Evolutionary conservation across 2,113 vertebrate genomes (phyloP).

Genomic region (Nymphicus hollandicus): DNA sequence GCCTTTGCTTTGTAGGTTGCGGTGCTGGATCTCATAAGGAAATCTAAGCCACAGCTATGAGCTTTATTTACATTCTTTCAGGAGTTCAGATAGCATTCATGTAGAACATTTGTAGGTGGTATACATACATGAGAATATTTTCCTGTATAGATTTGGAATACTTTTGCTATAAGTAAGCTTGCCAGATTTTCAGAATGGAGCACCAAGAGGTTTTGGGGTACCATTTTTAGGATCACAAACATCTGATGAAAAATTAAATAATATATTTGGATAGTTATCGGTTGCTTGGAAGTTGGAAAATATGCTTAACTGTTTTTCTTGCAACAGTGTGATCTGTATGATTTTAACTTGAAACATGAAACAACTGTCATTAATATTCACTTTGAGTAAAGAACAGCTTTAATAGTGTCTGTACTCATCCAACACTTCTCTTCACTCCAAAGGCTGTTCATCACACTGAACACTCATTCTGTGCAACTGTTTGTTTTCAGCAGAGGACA

Average conservation of each 20-base stretch:
- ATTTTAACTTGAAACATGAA: constrained; percentile 15
- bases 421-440: constrained; percentile 53
- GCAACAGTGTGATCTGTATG: background rate
- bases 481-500: constrained; percentile 58
- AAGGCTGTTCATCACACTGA: constrained; percentile 44
- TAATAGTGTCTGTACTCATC: constrained; percentile 59
- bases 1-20: background rate
- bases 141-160: background rate
- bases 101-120: background rate
- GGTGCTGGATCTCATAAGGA: background rate
- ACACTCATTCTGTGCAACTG: constrained; percentile 42
- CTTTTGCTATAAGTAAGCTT: background rate
- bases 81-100: background rate
- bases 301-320: background rate
- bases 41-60: background rate
- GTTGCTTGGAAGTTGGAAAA: background rate
- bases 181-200: background rate
- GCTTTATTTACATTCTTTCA: background rate
- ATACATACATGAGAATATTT: background rate
- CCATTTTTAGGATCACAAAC: background rate
- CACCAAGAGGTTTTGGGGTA: background rate
- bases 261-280: background rate
- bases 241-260: background rate
- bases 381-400: constrained; percentile 66
- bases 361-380: constrained; percentile 66